These are phyloP conservation scores for Aphaenogaster rudis DNA, from an alignment of 1,140 invertebrate species.

Conservation along the genomic window DNA sequence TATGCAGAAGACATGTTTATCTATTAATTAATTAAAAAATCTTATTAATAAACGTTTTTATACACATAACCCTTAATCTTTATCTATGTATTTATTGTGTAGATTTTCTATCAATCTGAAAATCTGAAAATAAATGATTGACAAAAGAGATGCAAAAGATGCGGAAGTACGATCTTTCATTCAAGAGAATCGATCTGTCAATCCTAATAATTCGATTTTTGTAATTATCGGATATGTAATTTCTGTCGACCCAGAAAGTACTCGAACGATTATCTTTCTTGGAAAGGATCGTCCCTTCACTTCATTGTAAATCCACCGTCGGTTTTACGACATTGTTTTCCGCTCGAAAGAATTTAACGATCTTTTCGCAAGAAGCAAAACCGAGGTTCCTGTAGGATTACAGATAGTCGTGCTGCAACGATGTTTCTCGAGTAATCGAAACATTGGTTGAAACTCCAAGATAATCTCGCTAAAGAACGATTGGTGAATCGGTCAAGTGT, in stretches of 20 bases:
- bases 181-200: background rate
- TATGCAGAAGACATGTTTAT: background rate
- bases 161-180: background rate
- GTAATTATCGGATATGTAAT: background rate
- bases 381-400: slow-evolving; percentile 26
- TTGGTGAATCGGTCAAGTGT: background rate
- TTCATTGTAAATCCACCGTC: background rate
- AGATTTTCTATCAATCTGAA: background rate
- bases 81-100: background rate
- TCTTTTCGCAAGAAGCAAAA: slow-evolving; percentile 15
- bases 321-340: slow-evolving; percentile 43
- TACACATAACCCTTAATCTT: background rate
- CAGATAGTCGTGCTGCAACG: background rate
- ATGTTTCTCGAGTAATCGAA: background rate
- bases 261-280: background rate
- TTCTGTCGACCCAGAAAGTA: background rate
- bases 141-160: background rate
- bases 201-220: background rate
- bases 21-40: background rate
- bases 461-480: background rate
- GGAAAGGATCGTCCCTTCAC: slow-evolving; percentile 26
- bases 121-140: background rate
- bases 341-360: slow-evolving; percentile 64
- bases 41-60: background rate
- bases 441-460: too few relatives aligned